phyloP scores from a whole-genome alignment of 2,113 vertebrate genomes.

The Meriones unguiculatus region DNA sequence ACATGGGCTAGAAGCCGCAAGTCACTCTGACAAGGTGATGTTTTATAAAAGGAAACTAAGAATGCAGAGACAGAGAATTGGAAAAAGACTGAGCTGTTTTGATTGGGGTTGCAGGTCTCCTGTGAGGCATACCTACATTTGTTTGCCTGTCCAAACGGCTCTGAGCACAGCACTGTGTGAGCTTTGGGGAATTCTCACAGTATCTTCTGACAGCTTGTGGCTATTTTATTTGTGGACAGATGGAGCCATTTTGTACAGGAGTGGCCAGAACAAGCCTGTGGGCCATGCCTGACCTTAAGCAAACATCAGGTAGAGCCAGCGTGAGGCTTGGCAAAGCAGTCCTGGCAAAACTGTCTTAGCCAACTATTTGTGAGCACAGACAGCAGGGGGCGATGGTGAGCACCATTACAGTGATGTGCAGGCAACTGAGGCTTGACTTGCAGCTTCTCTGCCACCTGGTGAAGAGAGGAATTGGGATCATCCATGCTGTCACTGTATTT shows the following conservation, averaged over 20 bases:
- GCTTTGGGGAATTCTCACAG: background rate
- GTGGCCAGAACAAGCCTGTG: background rate
- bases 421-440: background rate
- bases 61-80: background rate
- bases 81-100: background rate
- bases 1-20: background rate
- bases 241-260: background rate
- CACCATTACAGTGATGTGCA: background rate
- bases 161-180: background rate
- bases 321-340: background rate
- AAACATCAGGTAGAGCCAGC: conserved; percentile 56
- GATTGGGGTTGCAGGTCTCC: background rate
- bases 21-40: background rate
- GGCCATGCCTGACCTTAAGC: conserved; percentile 34
- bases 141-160: background rate
- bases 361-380: background rate
- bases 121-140: background rate
- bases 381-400: background rate
- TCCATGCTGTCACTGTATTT: background rate
- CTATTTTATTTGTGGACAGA: background rate
- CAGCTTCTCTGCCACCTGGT: background rate
- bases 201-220: background rate
- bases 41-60: conserved; percentile 1
- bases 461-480: background rate
- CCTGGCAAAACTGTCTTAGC: background rate